These are phyloP conservation scores for Falco peregrinus DNA, from an alignment of 2,797 vertebrate species.

Conservation along the genomic window DNA sequence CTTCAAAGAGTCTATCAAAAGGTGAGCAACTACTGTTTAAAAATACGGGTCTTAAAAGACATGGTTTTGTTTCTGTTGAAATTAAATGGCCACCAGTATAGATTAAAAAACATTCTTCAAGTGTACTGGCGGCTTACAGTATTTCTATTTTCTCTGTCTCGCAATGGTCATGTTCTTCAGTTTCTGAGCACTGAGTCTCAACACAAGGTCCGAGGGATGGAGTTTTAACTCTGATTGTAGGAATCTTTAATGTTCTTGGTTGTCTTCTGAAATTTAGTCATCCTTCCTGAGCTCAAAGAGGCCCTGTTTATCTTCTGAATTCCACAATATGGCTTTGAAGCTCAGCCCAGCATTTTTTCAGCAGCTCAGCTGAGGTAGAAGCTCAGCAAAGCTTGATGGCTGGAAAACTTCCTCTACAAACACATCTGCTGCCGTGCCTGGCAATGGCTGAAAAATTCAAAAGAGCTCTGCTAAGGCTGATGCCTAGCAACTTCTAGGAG, in stretches of 20 bases:
- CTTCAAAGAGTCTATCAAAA: not conserved
- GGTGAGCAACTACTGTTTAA: not conserved
- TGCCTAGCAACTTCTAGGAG: not conserved
- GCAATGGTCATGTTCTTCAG: not conserved
- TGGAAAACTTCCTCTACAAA: slow-evolving; percentile 42
- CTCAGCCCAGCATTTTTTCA: not conserved
- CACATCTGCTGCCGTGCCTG: slow-evolving; percentile 27
- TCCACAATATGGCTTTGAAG: slow-evolving; percentile 35
- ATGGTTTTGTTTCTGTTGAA: not conserved
- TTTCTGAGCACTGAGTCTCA: not conserved
- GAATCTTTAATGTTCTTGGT: not conserved
- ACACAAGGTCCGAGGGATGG: not conserved
- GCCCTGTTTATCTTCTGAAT: not conserved
- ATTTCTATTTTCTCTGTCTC: not conserved
- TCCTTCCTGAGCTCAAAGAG: not conserved
- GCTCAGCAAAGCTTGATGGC: slow-evolving; percentile 40
- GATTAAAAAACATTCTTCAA: not conserved
- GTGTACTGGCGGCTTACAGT: not conserved
- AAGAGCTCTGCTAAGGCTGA: not conserved
- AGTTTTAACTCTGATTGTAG: not conserved
- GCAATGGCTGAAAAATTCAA: not conserved
- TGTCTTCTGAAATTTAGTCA: not conserved
- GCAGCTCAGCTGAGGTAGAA: not conserved
- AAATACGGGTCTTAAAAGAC: not conserved
- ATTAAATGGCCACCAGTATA: not conserved